These are phyloP conservation scores for Metridium senile DNA, from an alignment of 92 coral and sea anemone genomes.

Conservation along the genomic window DNA sequence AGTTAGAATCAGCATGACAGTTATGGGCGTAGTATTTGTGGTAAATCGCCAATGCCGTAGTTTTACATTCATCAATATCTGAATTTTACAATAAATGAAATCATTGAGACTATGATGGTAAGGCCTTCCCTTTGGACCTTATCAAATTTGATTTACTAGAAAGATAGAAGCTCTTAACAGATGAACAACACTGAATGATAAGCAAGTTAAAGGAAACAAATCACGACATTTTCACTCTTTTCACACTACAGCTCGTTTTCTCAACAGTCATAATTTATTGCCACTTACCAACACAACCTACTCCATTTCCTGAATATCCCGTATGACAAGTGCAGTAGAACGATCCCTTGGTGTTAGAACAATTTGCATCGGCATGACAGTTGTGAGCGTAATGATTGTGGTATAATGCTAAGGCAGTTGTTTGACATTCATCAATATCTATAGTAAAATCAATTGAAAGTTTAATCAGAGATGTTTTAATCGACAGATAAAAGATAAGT, in stretches of 20 bases:
- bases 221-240: no score
- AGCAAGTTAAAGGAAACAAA: no score
- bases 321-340: slow-evolving; percentile 84
- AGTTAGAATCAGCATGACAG: slow-evolving; percentile 77
- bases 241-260: no score
- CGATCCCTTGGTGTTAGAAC: slow-evolving; percentile 89
- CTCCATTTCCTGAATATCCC: slow-evolving; percentile 94
- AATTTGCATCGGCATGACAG: slow-evolving; percentile 83
- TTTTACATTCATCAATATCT: slow-evolving; percentile 63
- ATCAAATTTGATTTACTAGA: no score
- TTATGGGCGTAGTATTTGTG: slow-evolving; percentile 66
- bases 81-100: no score
- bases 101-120: no score
- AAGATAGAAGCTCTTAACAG: no score
- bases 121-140: no score
- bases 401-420: slow-evolving; percentile 32
- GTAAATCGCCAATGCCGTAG: slow-evolving; percentile 36
- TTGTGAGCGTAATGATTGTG: slow-evolving; percentile 64
- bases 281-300: slow-evolving; percentile 79
- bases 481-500: background rate
- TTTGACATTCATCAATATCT: slow-evolving; percentile 48
- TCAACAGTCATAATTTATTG: no score
- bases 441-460: no score
- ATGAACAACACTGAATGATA: no score
- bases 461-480: background rate